A percentile compares a stretch with the other conserved stretches of the same genome.
phyloP scores from a whole-genome alignment of 2,113 vertebrate species.

The Cervus canadensis region DNA sequence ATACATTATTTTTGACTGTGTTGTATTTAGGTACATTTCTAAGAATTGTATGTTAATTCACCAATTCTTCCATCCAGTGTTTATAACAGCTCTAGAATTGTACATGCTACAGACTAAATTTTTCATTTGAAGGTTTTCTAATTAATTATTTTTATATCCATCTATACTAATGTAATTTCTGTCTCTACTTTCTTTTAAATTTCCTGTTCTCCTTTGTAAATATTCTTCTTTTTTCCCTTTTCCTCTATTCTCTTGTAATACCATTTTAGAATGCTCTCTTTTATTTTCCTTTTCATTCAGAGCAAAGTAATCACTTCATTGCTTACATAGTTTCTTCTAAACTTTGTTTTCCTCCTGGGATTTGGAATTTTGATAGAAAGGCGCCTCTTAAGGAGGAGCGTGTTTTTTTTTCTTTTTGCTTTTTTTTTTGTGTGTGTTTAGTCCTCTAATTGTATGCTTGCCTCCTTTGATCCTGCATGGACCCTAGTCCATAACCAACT shows the following conservation, averaged over 20 bases:
- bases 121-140: background rate
- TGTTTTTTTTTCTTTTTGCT: background rate
- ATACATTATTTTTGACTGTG: background rate
- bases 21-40: background rate
- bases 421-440: background rate
- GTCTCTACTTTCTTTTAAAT: background rate
- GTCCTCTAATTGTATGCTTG: background rate
- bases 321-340: background rate
- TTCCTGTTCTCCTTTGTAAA: background rate
- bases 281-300: background rate
- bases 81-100: background rate
- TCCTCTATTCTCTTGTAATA: background rate
- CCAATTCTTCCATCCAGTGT: background rate
- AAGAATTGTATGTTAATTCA: background rate
- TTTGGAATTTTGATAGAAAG: background rate
- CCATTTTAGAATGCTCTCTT: background rate
- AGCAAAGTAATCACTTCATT: background rate
- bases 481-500: background rate
- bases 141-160: background rate
- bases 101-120: background rate
- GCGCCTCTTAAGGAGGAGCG: background rate
- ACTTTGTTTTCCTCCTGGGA: background rate
- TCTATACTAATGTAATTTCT: background rate
- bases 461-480: background rate
- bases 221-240: background rate